Base-by-base conservation (phyloP, 2,797 vertebrate genomes). In the Acipenser oxyrinchus region DNA sequence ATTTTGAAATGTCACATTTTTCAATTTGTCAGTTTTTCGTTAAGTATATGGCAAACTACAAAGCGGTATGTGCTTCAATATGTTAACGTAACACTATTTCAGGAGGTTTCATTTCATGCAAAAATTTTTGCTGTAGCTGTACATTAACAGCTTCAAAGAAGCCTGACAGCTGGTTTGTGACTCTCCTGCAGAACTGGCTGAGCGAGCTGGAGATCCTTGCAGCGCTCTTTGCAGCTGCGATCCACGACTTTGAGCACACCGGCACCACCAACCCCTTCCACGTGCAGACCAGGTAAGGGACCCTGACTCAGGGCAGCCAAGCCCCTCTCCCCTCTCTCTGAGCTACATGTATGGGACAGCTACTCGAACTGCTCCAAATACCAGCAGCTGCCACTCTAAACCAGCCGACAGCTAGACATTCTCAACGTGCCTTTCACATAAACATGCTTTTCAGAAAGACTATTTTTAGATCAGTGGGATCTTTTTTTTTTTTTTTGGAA, bases 181-280 rank as follows among this genome's bases (percentile, higher is more conserved):
- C 51, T 73, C 18, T 59, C 68, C 10, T 49, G 62, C 76, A 95
- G 94, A 92, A 96, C 79, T 95, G 91, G 88, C 83, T 97, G 80
- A 91, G 91, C 0, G 95, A 95, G 81, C 89, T 97, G 5, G 95
- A 96, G 82, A 79, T 94, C 75, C 79, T 97, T 84, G 93, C 94
- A 6, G 91, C 92, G n/a, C 69, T 95, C 62, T 95, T 96, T 55
- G 94, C 94, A 0, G 95, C 94, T 2, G 94, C 95, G 70, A 95
- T 97, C 75, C 94, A 96, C 1, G 95, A 97, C 88, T 96, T 89
- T 1, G 94, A 96, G 72, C 95, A 96, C 87, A 95, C 94, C 0
- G 95, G 95, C 84, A 94, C 92, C 67, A 97, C 94, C 68, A 96
- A 97, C 85, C 95, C 92, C 87, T 95, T 96, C 83, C 94, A 94